Evolutionary conservation across 1,140 invertebrate genomes (phyloP).

Genomic region (Rhopalosiphum maidis): DNA sequence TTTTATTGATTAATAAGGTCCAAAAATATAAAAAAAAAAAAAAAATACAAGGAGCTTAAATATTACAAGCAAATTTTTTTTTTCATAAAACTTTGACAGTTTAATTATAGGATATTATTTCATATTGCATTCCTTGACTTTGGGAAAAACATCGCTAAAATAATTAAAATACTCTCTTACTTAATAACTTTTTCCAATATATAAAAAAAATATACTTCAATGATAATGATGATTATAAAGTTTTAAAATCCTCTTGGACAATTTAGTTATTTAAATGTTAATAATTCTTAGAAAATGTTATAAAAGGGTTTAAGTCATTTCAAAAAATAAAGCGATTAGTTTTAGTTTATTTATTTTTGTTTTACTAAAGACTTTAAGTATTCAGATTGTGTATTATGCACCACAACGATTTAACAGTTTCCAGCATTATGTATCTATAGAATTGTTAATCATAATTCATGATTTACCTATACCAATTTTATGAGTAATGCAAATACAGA

Average conservation of each 20-base stretch:
- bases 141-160: not conserved
- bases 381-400: not conserved
- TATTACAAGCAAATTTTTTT: not conserved
- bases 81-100: conserved; percentile 31
- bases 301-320: not conserved
- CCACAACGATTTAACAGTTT: not conserved
- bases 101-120: conserved; percentile 25
- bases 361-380: not conserved
- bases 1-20: conserved; percentile 3
- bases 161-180: conserved; percentile 26
- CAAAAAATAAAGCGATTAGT: not conserved
- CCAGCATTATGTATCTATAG: not conserved
- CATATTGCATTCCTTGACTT: not conserved
- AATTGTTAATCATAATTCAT: not conserved
- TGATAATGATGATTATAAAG: not conserved
- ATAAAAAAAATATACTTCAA: not conserved
- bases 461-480: not conserved
- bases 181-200: not conserved
- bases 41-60: not conserved
- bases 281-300: not conserved
- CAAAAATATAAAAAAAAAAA: not conserved
- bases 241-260: conserved; percentile 12
- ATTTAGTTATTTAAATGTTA: not conserved
- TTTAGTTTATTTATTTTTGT: not conserved
- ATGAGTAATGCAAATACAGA: too few species aligned